Evolutionary conservation across 2,113 vertebrate genomes (phyloP), one percentile per base, ranked within the genome.

Genomic region (Nibea coibor): DNA sequence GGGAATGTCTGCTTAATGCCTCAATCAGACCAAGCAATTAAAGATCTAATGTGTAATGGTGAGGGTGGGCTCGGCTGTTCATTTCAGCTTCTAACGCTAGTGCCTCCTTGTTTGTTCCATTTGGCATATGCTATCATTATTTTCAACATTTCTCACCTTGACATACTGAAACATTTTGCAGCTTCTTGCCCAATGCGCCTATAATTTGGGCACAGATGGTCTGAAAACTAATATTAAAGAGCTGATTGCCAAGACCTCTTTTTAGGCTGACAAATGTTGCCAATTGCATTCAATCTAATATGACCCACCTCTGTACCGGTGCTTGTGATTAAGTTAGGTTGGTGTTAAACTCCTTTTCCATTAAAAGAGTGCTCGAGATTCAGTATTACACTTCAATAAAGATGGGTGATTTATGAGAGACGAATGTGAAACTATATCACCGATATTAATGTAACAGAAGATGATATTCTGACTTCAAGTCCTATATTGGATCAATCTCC

Each of bases 191-290:
- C 26, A 53, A 42, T 15, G 63, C 10, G 51, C 45, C 73, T 47
- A 61, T 45, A 74, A 22, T 77, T 64, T 54, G 63, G 69, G 50
- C 76, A 77, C 73, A 89, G 77, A 83, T 77, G 75, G 72, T 84
- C 78, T 68, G 26, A 69, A 72, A 85, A 75, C 39, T 56, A 56
- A 76, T 63, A 42, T 66, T 51, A 54, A 73, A 10, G 54, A 56
- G 17, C 45, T 43, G n/a, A 73, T 74, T 74, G 73, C 74, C 77
- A 77, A 66, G 20, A 50, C 54, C 66, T 43, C 16, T 42, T 12
- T n/a, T 35, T 48, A 16, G 15, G 26, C n/a, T 17, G 48, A 77
- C 22, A 45, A 77, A 80, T 42, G 19, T 22, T 77, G 54, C 45
- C 31, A 67, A 20, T 12, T 58, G 39, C 77, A 35, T 75, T 50